Evolutionary conservation across 2,113 vertebrate species (phyloP).

Genomic region (Nerophis ophidion): DNA sequence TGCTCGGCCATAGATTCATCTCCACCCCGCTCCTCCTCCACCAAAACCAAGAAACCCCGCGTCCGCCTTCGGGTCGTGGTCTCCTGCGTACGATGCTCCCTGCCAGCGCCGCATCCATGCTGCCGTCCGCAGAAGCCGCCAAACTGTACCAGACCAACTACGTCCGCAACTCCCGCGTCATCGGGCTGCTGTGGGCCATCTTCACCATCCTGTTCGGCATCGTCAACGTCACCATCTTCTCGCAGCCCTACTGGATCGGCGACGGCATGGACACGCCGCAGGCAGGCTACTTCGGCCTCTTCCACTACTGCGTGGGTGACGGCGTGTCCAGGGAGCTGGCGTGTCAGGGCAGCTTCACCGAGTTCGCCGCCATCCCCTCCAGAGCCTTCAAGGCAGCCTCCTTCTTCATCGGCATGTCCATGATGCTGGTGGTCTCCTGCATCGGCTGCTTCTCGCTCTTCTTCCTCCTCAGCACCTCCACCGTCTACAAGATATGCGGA

Average conservation of each 20-base stretch:
- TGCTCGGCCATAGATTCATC: slow-evolving; percentile 24
- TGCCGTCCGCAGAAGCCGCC: slow-evolving; percentile 88
- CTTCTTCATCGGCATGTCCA: slow-evolving; percentile 93
- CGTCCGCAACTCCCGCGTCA: slow-evolving; percentile 90
- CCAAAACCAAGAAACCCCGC: background rate
- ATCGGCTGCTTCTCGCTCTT: slow-evolving; percentile 93
- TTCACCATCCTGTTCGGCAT: slow-evolving; percentile 96
- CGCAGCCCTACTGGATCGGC: slow-evolving; percentile 96
- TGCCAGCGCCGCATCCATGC: slow-evolving; percentile 79
- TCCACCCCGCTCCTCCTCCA: background rate
- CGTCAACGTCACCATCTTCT: slow-evolving; percentile 92
- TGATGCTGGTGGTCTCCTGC: slow-evolving; percentile 90
- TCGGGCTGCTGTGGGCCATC: slow-evolving; percentile 94
- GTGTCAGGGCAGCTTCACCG: slow-evolving; percentile 94
- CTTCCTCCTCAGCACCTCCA: slow-evolving; percentile 96
- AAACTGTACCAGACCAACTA: slow-evolving; percentile 95
- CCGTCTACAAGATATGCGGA: slow-evolving; percentile 95
- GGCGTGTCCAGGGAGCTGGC: slow-evolving; percentile 83
- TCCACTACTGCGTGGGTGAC: slow-evolving; percentile 92
- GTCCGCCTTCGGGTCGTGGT: too few relatives aligned
- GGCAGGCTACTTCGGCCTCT: slow-evolving; percentile 95
- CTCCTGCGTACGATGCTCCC: slow-evolving; percentile 64
- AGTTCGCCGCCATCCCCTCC: slow-evolving; percentile 88
- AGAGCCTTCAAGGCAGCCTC: slow-evolving; percentile 93
- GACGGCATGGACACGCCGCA: slow-evolving; percentile 93